Conservation (phyloP, 2,113 vertebrate species). For the Rhodinocichla rosea region DNA sequence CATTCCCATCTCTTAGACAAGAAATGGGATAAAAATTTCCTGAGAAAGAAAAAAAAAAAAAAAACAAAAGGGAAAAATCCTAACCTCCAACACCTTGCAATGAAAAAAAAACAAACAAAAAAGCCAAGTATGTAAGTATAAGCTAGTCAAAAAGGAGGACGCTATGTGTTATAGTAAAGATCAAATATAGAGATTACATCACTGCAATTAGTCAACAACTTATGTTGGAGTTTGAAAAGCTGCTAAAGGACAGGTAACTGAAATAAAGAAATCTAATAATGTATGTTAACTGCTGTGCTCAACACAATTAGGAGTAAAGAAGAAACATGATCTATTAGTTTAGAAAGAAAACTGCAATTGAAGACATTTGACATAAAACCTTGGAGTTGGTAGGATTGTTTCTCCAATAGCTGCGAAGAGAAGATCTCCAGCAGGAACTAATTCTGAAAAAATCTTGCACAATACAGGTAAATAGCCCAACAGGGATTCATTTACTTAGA, state of each 20-base stretch:
- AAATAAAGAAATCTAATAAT: neutral
- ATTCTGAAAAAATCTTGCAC: constrained; percentile 7
- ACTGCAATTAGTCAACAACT: neutral
- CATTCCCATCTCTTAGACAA: fast-evolving
- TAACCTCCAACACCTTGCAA: neutral
- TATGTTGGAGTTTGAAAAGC: neutral
- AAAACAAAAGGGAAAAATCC: neutral
- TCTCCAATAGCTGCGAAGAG: neutral
- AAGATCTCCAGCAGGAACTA: neutral
- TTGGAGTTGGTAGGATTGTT: neutral
- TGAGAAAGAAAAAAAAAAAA: neutral
- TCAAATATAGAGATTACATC: neutral
- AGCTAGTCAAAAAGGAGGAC: neutral
- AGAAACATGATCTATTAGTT: neutral
- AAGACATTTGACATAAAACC: neutral
- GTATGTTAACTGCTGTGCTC: neutral
- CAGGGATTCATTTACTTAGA: neutral
- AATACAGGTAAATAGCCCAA: constrained; percentile 11
- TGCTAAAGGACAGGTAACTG: neutral
- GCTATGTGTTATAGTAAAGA: neutral
- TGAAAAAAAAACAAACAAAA: neutral
- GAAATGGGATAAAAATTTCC: neutral
- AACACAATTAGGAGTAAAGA: neutral
- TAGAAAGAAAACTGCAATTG: neutral
- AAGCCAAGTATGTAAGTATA: neutral